Conservation (phyloP, 1,140 invertebrate species). For the Drosophila rhopaloa region DNA sequence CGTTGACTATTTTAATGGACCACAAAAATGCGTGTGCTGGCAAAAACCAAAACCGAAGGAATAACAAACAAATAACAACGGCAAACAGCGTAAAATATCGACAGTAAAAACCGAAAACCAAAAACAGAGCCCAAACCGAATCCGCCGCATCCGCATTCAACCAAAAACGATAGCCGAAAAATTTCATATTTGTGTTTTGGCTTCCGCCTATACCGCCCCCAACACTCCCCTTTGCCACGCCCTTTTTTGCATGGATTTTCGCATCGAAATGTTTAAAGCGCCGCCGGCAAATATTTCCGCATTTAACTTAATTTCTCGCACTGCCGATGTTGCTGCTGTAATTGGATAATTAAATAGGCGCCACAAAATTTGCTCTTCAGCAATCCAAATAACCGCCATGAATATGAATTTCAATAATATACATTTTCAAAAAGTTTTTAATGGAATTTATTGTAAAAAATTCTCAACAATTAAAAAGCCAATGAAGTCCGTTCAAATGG, state of each 20-base stretch:
- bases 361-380: slow-evolving; percentile 55
- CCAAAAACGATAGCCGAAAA: slow-evolving; percentile 65
- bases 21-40: slow-evolving; percentile 69
- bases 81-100: slow-evolving; percentile 36
- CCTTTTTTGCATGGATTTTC: slow-evolving; percentile 12
- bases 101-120: slow-evolving; percentile 35
- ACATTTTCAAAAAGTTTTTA: slow-evolving; percentile 44
- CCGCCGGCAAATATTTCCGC: slow-evolving; percentile 49
- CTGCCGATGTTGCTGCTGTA: slow-evolving; percentile 36
- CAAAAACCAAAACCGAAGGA: slow-evolving; percentile 58
- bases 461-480: slow-evolving; percentile 54
- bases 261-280: slow-evolving; percentile 44
- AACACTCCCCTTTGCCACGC: not conserved
- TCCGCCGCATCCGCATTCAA: slow-evolving; percentile 53
- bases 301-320: slow-evolving; percentile 62
- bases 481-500: slow-evolving; percentile 54
- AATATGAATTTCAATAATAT: slow-evolving; percentile 61
- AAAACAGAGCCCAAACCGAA: slow-evolving; percentile 33
- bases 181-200: slow-evolving; percentile 49
- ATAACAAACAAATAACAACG: slow-evolving; percentile 24
- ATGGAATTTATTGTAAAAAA: slow-evolving; percentile 46
- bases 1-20: slow-evolving; percentile 70
- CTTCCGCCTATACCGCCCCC: slow-evolving; percentile 29
- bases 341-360: slow-evolving; percentile 80
- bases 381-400: slow-evolving; percentile 29